Evolutionary conservation across 2,113 vertebrate species (phyloP).

Genomic region (Charina bottae): DNA sequence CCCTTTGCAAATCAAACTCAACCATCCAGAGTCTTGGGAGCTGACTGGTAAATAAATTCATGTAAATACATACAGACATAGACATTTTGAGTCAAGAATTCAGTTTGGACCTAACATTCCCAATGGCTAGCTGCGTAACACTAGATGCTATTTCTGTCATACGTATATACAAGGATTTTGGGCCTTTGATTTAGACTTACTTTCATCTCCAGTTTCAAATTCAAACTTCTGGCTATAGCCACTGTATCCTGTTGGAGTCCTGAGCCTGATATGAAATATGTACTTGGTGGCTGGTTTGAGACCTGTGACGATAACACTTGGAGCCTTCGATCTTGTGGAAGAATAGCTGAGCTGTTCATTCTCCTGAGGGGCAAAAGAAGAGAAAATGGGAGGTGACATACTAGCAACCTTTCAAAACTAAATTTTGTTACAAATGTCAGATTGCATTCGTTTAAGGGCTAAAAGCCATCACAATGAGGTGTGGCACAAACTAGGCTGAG

Average conservation of each 20-base stretch:
- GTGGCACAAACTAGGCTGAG: conserved; percentile 56
- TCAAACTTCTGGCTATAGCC: conserved; percentile 93
- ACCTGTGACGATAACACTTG: conserved; percentile 93
- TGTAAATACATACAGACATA: background rate
- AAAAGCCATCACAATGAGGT: conserved; percentile 40
- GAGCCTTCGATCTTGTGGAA: conserved; percentile 91
- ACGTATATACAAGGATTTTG: background rate
- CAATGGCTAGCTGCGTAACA: background rate
- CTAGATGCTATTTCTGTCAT: conserved; percentile 33
- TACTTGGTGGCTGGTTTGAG: conserved; percentile 93
- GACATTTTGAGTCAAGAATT: conserved; percentile 25
- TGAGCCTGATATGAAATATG: conserved; percentile 90
- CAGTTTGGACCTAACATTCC: conserved; percentile 28
- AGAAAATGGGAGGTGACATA: conserved; percentile 40
- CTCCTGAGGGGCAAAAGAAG: conserved; percentile 82
- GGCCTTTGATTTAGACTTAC: conserved; percentile 76
- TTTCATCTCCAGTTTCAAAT: conserved; percentile 94
- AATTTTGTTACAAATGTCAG: conserved; percentile 55
- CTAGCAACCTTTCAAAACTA: conserved; percentile 48
- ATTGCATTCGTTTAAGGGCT: conserved; percentile 51
- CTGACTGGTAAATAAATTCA: background rate
- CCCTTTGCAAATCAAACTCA: background rate
- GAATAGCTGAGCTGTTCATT: conserved; percentile 94
- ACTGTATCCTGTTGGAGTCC: conserved; percentile 88
- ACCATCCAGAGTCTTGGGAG: background rate